phyloP scores from a whole-genome alignment of 2,113 vertebrate genomes.

The Zosterops lateralis region DNA sequence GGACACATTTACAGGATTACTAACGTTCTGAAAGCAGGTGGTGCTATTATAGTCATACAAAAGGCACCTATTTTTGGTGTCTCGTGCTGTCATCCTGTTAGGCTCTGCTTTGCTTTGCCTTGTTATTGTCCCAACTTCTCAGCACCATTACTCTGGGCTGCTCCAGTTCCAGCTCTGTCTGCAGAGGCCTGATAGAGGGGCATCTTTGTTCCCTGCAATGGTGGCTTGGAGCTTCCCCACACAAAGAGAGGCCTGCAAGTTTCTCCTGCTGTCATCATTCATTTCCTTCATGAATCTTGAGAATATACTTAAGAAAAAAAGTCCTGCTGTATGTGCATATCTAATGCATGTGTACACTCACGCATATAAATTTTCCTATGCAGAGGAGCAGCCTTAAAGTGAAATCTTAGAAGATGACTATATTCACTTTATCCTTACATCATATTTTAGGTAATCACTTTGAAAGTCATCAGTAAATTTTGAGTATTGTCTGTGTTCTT shows the following conservation, averaged over 20 bases:
- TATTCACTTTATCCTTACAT: neutral
- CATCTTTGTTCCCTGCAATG: neutral
- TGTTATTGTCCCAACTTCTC: conserved; percentile 39
- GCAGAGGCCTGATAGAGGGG: conserved; percentile 6
- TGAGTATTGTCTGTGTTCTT: neutral
- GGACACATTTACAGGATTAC: conserved; percentile 58
- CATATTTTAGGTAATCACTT: neutral
- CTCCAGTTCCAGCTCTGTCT: conserved; percentile 6
- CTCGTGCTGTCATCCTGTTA: conserved; percentile 40
- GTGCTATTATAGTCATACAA: conserved; percentile 64
- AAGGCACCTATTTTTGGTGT: conserved; percentile 60
- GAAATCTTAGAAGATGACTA: neutral
- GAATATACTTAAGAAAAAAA: neutral
- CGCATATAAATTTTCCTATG: neutral
- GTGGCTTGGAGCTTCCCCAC: neutral
- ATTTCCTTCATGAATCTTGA: neutral
- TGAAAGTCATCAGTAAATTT: neutral
- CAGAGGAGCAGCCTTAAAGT: neutral
- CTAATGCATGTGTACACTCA: neutral
- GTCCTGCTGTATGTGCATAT: neutral
- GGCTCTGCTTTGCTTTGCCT: conserved; percentile 38
- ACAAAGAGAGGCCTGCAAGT: neutral
- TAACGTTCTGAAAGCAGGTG: conserved; percentile 59
- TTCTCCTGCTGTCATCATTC: neutral
- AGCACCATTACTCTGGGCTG: neutral